phyloP scores from a whole-genome alignment of 2,888 invertebrate genomes.

The Sabellastarte sp. region DNA sequence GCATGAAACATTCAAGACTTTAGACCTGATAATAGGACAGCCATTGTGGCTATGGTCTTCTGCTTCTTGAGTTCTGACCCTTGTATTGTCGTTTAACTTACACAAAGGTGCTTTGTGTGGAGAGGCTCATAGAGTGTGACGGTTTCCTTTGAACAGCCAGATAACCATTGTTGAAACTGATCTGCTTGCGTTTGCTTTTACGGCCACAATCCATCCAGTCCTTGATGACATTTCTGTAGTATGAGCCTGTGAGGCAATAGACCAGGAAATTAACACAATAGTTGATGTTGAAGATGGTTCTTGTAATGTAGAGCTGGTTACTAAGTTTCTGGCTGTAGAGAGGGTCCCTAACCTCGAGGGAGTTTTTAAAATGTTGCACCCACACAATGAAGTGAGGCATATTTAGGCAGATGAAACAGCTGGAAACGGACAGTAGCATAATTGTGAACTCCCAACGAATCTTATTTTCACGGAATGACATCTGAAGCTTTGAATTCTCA shows the following conservation, averaged over 20 bases:
- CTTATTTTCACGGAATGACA: conserved; percentile 12
- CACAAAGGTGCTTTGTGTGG: background rate
- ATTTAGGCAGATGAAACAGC: conserved; percentile 49
- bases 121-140: background rate
- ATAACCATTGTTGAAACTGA: background rate
- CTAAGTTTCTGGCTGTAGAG: background rate
- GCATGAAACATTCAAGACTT: too few species aligned
- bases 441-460: conserved; percentile 44
- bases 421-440: conserved; percentile 49
- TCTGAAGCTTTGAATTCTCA: conserved; percentile 14
- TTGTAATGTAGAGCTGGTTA: conserved; percentile 31
- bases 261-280: conserved; percentile 52
- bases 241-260: conserved; percentile 49
- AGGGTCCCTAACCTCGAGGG: background rate
- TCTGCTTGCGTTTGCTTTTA: background rate
- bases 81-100: too few species aligned
- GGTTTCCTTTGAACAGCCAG: too few species aligned
- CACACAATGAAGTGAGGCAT: conserved; percentile 51
- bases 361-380: conserved; percentile 22
- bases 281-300: conserved; percentile 49
- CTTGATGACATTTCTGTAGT: conserved; percentile 38
- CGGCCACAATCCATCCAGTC: background rate
- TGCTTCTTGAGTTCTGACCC: too few species aligned
- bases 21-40: too few species aligned
- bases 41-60: too few species aligned